Evolutionary conservation across 2,797 vertebrate genomes (phyloP), one percentile per base, ranked within the genome.

Genomic region (Rhinogobio ventralis): DNA sequence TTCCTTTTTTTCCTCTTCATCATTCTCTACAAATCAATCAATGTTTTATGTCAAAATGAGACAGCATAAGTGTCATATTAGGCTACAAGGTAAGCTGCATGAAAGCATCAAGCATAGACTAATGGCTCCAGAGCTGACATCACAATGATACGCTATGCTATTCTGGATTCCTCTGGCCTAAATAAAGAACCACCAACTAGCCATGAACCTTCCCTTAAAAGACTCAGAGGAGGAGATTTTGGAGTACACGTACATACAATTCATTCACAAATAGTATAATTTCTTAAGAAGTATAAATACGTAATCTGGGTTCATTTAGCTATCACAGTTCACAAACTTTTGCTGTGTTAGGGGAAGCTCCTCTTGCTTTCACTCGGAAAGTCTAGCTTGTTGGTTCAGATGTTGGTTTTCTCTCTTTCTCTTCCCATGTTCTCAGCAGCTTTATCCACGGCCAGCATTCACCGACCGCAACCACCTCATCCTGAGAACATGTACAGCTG

Each of bases 401-500:
- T 83, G 10, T 79, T 74, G 30, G 10, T 53, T 74, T 7, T 79
- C 20, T 30, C 5, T 83, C 23, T 81, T 51, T 28, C 10, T 71
- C 10, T 82, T 14, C 28, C 46, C 78, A 53, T 69, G 81, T 85
- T 83, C 30, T 82, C 14, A 39, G 55, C 69, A 49, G 28, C 42
- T 25, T 66, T 83, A 14, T 77, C 77, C 75, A 81, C 20, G 49
- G 79, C 79, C 84, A 46, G 79, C 51, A 25, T 68, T 62, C 57
- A 76, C 28, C 6, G 17, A 74, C 51, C 78, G 28, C 77, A 84
- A 28, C 73, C 68, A 79, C 62, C 84, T 89, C 45, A 60, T 33
- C 45, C 42, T 76, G 51, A 79, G 86, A 87, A 79, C 78, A 82
- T 79, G 72, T 85, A 81, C 69, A 88, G 81, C 83, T 84, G 79